Conservation (phyloP, 2,113 vertebrate genomes). For the human region DNA sequence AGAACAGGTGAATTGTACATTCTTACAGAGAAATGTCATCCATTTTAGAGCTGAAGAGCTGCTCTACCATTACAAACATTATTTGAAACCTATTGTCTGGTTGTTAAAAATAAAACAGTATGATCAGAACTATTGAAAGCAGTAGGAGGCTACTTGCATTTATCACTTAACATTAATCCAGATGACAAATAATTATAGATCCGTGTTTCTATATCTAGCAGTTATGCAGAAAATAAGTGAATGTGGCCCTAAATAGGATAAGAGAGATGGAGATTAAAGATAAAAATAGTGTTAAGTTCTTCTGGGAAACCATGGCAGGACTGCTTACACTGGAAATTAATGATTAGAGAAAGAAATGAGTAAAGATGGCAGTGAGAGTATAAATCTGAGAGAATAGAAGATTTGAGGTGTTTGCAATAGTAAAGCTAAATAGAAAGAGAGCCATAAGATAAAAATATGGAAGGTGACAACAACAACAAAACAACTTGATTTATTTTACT, state of each 20-base stretch:
- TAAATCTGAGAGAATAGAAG: background rate
- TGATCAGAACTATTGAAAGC: slow-evolving; percentile 31
- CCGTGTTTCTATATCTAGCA: background rate
- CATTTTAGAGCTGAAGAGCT: background rate
- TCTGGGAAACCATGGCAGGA: background rate
- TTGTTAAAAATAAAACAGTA: slow-evolving; percentile 60
- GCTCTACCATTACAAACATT: slow-evolving; percentile 46
- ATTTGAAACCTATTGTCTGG: slow-evolving; percentile 41
- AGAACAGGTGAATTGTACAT: slow-evolving; percentile 47
- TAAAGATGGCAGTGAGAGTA: background rate
- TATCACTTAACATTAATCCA: slow-evolving; percentile 44
- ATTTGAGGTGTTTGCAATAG: background rate
- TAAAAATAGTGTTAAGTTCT: background rate
- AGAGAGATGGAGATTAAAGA: background rate
- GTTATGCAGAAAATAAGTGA: background rate
- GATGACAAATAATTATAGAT: slow-evolving; percentile 52
- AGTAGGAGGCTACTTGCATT: slow-evolving; percentile 3
- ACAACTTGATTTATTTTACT: background rate
- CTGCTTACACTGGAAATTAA: background rate
- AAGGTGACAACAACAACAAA: background rate
- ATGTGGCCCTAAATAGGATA: background rate
- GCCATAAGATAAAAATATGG: background rate
- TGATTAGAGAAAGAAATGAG: background rate
- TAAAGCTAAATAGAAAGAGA: background rate
- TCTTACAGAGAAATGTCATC: slow-evolving; percentile 46